Percentiles rank a stretch among this genome's conserved stretches.
These are phyloP conservation scores for Dolichoris vasculosae DNA, from an alignment of 1,140 invertebrate species.

Conservation along the genomic window DNA sequence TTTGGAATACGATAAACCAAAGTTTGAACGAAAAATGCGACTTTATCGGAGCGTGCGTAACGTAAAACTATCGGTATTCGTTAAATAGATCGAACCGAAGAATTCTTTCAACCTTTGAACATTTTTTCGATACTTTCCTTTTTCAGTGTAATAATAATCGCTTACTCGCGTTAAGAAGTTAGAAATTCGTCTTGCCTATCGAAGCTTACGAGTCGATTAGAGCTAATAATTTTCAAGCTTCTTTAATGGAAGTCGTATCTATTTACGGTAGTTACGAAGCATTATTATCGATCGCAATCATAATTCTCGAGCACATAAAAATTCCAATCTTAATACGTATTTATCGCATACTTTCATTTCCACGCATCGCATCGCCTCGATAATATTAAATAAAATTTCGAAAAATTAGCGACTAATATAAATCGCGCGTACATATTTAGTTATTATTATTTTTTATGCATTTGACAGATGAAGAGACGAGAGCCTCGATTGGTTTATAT, in stretches of 20 bases:
- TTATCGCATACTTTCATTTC: not conserved
- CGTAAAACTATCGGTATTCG: slow-evolving; percentile 26
- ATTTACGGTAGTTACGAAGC: not conserved
- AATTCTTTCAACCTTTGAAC: slow-evolving; percentile 6
- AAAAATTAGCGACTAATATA: too few species aligned
- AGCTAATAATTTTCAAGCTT: not conserved
- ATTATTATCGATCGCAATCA: not conserved
- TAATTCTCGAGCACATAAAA: not conserved
- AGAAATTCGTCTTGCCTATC: not conserved
- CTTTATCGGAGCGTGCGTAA: not conserved
- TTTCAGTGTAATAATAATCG: not conserved
- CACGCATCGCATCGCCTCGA: not conserved
- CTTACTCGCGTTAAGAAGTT: not conserved
- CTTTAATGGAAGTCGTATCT: not conserved
- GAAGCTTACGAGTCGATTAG: not conserved
- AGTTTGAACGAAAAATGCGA: not conserved
- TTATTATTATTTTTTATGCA: too few species aligned
- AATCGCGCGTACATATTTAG: too few species aligned
- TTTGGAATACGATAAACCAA: not conserved
- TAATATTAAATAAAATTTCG: not conserved
- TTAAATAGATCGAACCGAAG: slow-evolving; percentile 2
- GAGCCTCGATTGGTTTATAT: not conserved
- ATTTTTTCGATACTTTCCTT: slow-evolving; percentile 7
- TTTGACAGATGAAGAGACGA: too few species aligned
- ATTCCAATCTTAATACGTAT: not conserved